phyloP scores from a whole-genome alignment of 2,113 vertebrate genomes.

The Dipodomys merriami region DNA sequence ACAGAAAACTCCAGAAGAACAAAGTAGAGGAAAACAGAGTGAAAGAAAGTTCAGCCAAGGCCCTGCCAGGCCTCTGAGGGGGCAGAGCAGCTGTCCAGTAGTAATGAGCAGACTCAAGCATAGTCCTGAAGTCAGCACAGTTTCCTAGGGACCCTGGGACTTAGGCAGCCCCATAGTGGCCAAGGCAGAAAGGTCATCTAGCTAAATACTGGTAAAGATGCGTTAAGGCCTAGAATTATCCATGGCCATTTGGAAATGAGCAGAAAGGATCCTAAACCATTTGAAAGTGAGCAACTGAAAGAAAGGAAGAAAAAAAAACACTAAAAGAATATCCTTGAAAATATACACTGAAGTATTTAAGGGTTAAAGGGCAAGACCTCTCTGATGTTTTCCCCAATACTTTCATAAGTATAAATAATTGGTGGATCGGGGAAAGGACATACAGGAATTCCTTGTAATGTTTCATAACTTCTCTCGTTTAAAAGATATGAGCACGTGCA shows the following conservation, averaged over 20 bases:
- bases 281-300: background rate
- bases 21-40: conserved; percentile 56
- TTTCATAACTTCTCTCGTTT: background rate
- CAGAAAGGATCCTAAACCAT: background rate
- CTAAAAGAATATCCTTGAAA: conserved; percentile 38
- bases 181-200: conserved; percentile 4
- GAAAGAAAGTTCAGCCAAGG: conserved; percentile 48
- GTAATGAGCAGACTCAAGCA: conserved; percentile 35
- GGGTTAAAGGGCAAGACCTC: background rate
- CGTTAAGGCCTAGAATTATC: background rate
- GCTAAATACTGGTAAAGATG: background rate
- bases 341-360: background rate
- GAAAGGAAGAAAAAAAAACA: background rate
- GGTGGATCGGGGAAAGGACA: background rate
- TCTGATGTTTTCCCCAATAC: conserved; percentile 16
- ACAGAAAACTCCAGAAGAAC: conserved; percentile 69
- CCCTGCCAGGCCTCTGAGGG: background rate
- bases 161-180: background rate
- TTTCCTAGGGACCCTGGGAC: conserved; percentile 14
- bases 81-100: conserved; percentile 14
- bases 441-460: background rate
- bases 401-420: conserved; percentile 19
- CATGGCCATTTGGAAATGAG: background rate
- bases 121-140: conserved; percentile 24
- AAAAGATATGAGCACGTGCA: background rate